Percentiles rank a stretch among this genome's conserved stretches.
These are phyloP conservation scores for Onychostruthus taczanowskii DNA, from an alignment of 2,113 vertebrate genomes.

Conservation along the genomic window DNA sequence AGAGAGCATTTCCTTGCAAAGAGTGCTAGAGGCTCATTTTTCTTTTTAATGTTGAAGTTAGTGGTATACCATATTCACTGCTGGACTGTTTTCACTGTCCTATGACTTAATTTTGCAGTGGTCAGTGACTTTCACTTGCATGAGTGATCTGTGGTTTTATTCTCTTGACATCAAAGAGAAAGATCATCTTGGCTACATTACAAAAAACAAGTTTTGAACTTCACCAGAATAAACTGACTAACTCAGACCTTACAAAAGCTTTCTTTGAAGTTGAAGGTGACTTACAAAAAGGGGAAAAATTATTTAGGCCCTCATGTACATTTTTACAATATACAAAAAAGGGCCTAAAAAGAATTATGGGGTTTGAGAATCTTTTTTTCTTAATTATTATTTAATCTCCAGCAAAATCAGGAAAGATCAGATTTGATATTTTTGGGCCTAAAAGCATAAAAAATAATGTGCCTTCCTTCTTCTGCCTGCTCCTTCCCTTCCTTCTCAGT, in stretches of 20 bases:
- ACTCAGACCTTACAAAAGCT: neutral
- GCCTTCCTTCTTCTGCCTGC: neutral
- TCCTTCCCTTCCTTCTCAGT: neutral
- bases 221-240: conserved; percentile 24
- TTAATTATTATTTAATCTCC: neutral
- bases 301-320: neutral
- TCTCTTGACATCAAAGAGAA: conserved; percentile 32
- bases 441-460: neutral
- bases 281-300: neutral
- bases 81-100: neutral
- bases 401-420: neutral
- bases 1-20: neutral
- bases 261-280: conserved; percentile 29
- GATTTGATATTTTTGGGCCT: neutral
- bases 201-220: neutral
- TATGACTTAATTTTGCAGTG: conserved; percentile 36
- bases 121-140: conserved; percentile 49
- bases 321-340: neutral
- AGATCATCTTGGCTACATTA: conserved; percentile 15
- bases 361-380: neutral
- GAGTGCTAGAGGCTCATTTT: neutral
- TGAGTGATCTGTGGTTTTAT: conserved; percentile 57
- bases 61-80: neutral
- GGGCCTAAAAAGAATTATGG: neutral
- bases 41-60: conserved; percentile 8